phyloP scores from a whole-genome alignment of 2,113 vertebrate genomes.

The Cardinalis cardinalis region DNA sequence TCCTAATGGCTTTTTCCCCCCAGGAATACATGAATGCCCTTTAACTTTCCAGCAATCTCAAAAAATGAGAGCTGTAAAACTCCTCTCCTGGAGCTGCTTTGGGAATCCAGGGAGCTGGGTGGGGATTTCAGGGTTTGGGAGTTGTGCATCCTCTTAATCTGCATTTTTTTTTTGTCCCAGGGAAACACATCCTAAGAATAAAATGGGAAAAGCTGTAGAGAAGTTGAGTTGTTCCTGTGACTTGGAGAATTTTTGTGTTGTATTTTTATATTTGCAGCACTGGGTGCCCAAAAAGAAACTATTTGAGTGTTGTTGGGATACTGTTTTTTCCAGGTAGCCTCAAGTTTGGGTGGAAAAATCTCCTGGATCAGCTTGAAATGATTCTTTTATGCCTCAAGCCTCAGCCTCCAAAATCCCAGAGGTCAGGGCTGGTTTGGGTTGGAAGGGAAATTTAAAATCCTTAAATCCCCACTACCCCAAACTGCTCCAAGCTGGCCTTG shows the following conservation, averaged over 20 bases:
- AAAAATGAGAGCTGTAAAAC: not conserved
- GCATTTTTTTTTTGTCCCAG: not conserved
- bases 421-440: not conserved
- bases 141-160: not conserved
- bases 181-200: not conserved
- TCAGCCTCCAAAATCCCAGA: not conserved
- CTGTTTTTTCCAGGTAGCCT: too few relatives aligned
- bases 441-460: not conserved
- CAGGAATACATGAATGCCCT: not conserved
- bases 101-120: not conserved
- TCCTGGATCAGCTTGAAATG: not conserved
- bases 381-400: not conserved
- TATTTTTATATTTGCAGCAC: not conserved
- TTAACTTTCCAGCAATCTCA: accelerated
- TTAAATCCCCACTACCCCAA: accelerated
- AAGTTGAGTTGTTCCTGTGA: not conserved
- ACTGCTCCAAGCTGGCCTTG: not conserved
- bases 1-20: not conserved
- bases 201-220: not conserved
- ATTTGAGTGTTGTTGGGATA: not conserved
- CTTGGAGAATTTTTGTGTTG: not conserved
- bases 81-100: not conserved
- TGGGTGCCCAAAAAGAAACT: too few relatives aligned
- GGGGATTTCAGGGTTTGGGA: not conserved
- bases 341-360: not conserved